Evolutionary conservation across 2,888 invertebrate species (phyloP), one percentile per base, ranked within the genome.

Genomic region (Phlogophora meticulosa): DNA sequence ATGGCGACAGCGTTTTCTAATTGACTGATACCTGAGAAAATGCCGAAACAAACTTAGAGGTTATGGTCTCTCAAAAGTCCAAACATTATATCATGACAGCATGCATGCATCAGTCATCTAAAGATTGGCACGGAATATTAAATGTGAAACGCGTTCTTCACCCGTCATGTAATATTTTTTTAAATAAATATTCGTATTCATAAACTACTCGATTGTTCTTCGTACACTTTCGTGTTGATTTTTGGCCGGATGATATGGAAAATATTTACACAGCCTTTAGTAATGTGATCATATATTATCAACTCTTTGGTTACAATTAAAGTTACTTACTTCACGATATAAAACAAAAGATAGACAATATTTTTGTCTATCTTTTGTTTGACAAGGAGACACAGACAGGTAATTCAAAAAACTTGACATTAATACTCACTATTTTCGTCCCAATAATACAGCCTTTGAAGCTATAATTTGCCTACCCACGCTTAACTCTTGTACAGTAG

Each of bases 211-310:
- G 36, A 73, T 46, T 64, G 45, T 65, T 69, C 28, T 40, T 11
- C 10, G 24, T 9, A 49, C 40, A 9, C 10, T 9, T 17, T 32
- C 10, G 7, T 65, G n/a, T 70, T 55, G 22, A 32, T 24, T 55
- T 28, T 28, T 40, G n/a, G 22, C 32, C 7, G 3, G 28, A 28
- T 10, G 15, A 9, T 49, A n/a, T 45, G 10, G 1, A 42, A 49
- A 49, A 49, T 76, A 56, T 76, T 76, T 76, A 51, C 17, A 40
- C 57, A 76, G 70, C 57, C 76, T 75, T 45, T 7, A 7, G 2
- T 22, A 24, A 32, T 38, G 22, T 48, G 17, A 36, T 24, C 48
- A 49, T 28, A 28, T 28, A 28, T 28, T n/a, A 36, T 0, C 13
- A 40, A 22, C 24, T 38, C 28, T n/a, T 34, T 49, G 15, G 22